Percentiles rank a stretch among this genome's conserved stretches.
phyloP scores from a whole-genome alignment of 1,140 invertebrate genomes.

The Diorhabda elongata region DNA sequence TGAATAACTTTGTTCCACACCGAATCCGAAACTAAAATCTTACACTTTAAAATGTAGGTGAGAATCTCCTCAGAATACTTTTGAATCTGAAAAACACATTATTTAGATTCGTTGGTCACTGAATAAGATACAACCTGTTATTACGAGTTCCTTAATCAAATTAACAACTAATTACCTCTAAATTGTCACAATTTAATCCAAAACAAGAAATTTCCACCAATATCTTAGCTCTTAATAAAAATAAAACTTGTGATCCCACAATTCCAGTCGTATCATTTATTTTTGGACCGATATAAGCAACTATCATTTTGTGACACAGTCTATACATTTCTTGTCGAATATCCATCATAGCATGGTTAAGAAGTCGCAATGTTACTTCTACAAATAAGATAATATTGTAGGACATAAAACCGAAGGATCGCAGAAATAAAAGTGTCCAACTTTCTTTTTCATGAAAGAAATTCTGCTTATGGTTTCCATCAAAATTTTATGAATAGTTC shows the following conservation, averaged over 20 bases:
- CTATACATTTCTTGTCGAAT: slow-evolving; percentile 46
- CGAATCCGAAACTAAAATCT: slow-evolving; percentile 54
- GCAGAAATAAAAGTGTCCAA: too few species aligned
- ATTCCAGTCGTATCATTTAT: slow-evolving; percentile 39
- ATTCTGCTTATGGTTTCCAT: too few species aligned
- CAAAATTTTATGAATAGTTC: too few species aligned
- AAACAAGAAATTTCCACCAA: slow-evolving; percentile 62
- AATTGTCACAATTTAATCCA: slow-evolving; percentile 51
- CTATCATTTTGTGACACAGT: slow-evolving; percentile 47
- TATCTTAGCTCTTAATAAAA: slow-evolving; percentile 54
- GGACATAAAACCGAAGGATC: too few species aligned
- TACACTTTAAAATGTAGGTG: slow-evolving; percentile 58
- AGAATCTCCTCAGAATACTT: slow-evolving; percentile 57
- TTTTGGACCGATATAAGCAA: slow-evolving; percentile 46
- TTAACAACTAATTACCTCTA: slow-evolving; percentile 37
- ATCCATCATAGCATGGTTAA: slow-evolving; percentile 48
- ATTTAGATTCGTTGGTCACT: too few species aligned
- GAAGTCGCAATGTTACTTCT: slow-evolving; percentile 48
- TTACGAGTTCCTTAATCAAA: not conserved
- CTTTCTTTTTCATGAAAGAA: too few species aligned
- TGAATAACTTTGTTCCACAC: slow-evolving; percentile 58
- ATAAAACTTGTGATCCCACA: slow-evolving; percentile 46
- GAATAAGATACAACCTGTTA: too few species aligned
- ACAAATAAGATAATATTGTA: slow-evolving; percentile 24
- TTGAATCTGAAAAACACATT: not conserved